Evolutionary conservation across 2,888 invertebrate species (phyloP).

Genomic region (Osedax frankpressi): DNA sequence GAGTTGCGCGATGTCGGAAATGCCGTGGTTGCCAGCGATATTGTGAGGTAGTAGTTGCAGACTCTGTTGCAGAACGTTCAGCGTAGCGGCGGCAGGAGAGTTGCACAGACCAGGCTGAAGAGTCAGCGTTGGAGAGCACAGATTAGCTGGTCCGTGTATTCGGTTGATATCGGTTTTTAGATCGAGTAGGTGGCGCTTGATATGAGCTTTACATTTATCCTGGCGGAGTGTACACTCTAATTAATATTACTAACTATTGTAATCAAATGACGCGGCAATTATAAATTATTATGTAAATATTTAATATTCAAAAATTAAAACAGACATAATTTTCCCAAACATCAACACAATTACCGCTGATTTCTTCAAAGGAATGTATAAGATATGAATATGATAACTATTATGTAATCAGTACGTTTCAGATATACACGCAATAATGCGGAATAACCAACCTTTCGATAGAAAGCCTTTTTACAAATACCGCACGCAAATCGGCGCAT

Average conservation of each 20-base stretch:
- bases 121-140: background rate
- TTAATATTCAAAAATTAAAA: no score
- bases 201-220: constrained; percentile 32
- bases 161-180: background rate
- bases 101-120: background rate
- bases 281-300: no score
- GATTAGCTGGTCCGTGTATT: background rate
- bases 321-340: no score
- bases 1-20: no score
- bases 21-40: background rate
- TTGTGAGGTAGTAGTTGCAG: background rate
- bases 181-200: constrained; percentile 26
- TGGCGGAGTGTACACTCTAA: no score
- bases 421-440: background rate
- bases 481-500: constrained; percentile 29
- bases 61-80: no score
- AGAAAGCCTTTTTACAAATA: constrained; percentile 31
- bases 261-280: no score
- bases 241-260: no score
- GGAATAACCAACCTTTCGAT: constrained; percentile 29
- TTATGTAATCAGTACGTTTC: background rate
- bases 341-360: no score
- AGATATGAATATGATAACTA: no score
- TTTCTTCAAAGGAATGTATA: no score
- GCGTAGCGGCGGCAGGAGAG: background rate